Percentiles rank a stretch among this genome's conserved stretches.
These are phyloP conservation scores for Sylvietta virens DNA, from an alignment of 2,113 vertebrate species.

Conservation along the genomic window DNA sequence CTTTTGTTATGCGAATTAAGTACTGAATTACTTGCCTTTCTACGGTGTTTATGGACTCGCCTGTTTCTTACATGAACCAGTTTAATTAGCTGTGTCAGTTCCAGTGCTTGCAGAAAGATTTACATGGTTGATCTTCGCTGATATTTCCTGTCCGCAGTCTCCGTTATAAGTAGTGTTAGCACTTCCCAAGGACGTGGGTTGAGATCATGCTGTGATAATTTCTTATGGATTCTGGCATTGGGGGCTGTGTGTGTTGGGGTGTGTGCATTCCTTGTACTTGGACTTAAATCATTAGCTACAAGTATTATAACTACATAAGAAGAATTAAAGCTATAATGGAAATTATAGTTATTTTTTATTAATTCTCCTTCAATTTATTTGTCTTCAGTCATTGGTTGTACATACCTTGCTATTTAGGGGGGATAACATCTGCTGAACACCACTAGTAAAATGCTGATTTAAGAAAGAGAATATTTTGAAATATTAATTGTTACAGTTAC, in stretches of 20 bases:
- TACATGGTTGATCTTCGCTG: conserved; percentile 19
- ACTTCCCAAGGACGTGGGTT: not conserved
- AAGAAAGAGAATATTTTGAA: not conserved
- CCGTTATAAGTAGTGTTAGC: not conserved
- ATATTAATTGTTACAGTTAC: not conserved
- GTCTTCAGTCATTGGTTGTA: not conserved
- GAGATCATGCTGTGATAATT: not conserved
- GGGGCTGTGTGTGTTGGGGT: not conserved
- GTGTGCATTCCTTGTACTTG: not conserved
- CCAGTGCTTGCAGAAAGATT: conserved; percentile 16
- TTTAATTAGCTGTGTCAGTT: conserved; percentile 45
- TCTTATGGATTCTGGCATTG: not conserved
- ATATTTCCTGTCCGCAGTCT: not conserved
- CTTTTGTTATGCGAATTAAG: conserved; percentile 56
- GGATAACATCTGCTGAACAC: not conserved
- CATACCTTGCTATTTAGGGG: not conserved
- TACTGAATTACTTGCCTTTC: conserved; percentile 32
- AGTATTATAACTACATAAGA: not conserved
- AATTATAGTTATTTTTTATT: not conserved
- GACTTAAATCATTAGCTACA: not conserved
- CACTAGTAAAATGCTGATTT: not conserved
- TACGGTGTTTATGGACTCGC: conserved; percentile 47
- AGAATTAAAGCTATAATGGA: not conserved
- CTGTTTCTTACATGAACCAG: conserved; percentile 1
- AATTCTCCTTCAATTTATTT: not conserved